Conservation (phyloP, 1,140 invertebrate species). For the Oryctes rhinoceros region DNA sequence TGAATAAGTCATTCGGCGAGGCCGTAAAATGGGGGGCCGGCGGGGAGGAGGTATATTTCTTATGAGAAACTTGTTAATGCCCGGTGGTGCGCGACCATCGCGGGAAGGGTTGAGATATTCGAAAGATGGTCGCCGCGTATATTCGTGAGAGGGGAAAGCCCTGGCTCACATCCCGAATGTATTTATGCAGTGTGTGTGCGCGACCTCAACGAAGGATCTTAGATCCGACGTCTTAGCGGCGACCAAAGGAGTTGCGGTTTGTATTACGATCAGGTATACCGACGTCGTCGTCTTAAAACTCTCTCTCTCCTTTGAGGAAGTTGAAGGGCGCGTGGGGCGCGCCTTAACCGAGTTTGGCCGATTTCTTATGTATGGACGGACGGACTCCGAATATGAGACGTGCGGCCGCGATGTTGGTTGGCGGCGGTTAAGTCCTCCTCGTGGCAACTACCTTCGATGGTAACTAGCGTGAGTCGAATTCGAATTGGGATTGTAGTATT, state of each 20-base stretch:
- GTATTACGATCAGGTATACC: slow-evolving; percentile 49
- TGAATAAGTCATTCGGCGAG: slow-evolving; percentile 53
- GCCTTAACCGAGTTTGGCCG: slow-evolving; percentile 49
- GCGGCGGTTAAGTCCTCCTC: slow-evolving; percentile 4
- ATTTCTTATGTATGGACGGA: slow-evolving; percentile 48
- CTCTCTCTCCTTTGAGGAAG: slow-evolving; percentile 41
- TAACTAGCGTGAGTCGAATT: slow-evolving; percentile 39
- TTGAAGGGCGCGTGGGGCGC: slow-evolving; percentile 45
- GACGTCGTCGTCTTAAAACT: slow-evolving; percentile 46
- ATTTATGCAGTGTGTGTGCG: slow-evolving; percentile 49
- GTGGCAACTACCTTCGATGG: not conserved
- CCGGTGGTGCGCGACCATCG: slow-evolving; percentile 47
- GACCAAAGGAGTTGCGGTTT: slow-evolving; percentile 47
- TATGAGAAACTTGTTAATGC: slow-evolving; percentile 54
- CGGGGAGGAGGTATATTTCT: slow-evolving; percentile 44
- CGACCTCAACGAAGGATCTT: slow-evolving; percentile 24
- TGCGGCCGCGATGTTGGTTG: slow-evolving; percentile 32
- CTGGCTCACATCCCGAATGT: slow-evolving; percentile 49
- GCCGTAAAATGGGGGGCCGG: not conserved
- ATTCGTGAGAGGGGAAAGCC: slow-evolving; percentile 29
- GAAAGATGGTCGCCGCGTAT: not conserved
- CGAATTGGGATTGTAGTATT: not conserved
- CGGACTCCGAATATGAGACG: slow-evolving; percentile 47
- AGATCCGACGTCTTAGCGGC: slow-evolving; percentile 43
- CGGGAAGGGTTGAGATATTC: slow-evolving; percentile 45